Evolutionary conservation across 2,797 vertebrate genomes (phyloP), one percentile per base, ranked within the genome.

Genomic region (Antrozous pallidus): DNA sequence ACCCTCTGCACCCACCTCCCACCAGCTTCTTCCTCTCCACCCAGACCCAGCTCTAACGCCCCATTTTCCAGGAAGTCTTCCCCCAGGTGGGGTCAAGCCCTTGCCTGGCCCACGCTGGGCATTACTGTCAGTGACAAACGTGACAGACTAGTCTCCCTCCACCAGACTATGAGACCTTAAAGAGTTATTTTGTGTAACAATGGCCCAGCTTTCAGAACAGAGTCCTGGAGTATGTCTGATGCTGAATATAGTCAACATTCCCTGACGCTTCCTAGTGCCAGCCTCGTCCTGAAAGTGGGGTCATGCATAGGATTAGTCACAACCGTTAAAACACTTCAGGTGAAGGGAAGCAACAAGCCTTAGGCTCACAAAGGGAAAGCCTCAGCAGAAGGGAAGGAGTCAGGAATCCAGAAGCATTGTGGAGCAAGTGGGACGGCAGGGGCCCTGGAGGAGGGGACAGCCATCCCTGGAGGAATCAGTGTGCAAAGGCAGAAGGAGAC

Each of bases 151-250:
- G 42, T 31, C 63, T 73, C 20, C 31, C 9, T 5, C 26, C 0
- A 20, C 28, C 33, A 38, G 17, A 67, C 18, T 14, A 0, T 4
- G 6, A 42, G 67, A 33, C 24, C n/a, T 10, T 11, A 7, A 6
- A 81, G 12, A 47, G 22, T 70, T 54, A 33, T 24, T 56, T 1
- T 9, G 63, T 58, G 14, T 45, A 63, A 54, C 38, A 42, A 4
- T 0, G 56, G 51, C 58, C 38, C 22, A 58, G 49, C 42, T 69
- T 4, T 67, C 31, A 36, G 14, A 67, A 4, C 20, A 56, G 67
- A 10, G 42, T 51, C 47, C 49, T 26, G 0, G 28, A 0, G 20
- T 4, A 10, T 0, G 12, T 18, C 20, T 14, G 20, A 38, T 18
- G n/a, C 3, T 26, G 20, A 83, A 42, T 6, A 26, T 2, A 61